Conservation (phyloP, 2,797 vertebrate genomes). For the Glossophaga mutica region DNA sequence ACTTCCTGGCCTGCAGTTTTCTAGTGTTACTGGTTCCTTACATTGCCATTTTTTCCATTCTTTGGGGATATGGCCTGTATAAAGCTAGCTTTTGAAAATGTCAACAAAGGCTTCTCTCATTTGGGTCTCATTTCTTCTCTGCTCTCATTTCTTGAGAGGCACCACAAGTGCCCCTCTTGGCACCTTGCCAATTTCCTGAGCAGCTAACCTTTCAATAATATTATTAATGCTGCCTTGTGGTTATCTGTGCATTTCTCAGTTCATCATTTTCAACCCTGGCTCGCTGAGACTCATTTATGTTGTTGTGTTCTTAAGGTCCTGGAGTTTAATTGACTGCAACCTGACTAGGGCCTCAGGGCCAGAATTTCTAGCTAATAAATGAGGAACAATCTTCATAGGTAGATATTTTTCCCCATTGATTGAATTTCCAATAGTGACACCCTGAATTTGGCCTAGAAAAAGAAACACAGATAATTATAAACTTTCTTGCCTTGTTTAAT, state of each 20-base stretch:
- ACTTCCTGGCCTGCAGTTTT: conserved; percentile 2
- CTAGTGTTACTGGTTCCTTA: background rate
- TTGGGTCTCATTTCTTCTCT: conserved; percentile 32
- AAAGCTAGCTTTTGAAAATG: conserved; percentile 46
- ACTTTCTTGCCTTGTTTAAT: background rate
- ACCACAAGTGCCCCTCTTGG: background rate
- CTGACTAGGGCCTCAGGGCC: background rate
- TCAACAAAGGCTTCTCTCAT: conserved; percentile 39
- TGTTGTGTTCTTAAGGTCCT: background rate
- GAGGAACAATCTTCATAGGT: background rate
- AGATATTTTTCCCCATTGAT: conserved; percentile 3
- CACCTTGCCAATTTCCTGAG: conserved; percentile 17
- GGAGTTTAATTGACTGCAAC: background rate
- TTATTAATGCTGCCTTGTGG: background rate
- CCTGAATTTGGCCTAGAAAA: conserved; percentile 8
- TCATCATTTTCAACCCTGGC: background rate
- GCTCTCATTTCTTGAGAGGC: conserved; percentile 21
- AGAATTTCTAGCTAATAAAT: conserved; percentile 35
- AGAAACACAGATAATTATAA: background rate
- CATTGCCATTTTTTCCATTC: conserved; percentile 25
- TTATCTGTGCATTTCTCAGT: conserved; percentile 32
- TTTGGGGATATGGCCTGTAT: background rate
- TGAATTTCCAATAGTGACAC: conserved; percentile 2
- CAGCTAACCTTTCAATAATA: conserved; percentile 51
- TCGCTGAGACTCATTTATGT: background rate